Base-by-base conservation (phyloP, 2,797 vertebrate genomes). In the Chaunax sp. region DNA sequence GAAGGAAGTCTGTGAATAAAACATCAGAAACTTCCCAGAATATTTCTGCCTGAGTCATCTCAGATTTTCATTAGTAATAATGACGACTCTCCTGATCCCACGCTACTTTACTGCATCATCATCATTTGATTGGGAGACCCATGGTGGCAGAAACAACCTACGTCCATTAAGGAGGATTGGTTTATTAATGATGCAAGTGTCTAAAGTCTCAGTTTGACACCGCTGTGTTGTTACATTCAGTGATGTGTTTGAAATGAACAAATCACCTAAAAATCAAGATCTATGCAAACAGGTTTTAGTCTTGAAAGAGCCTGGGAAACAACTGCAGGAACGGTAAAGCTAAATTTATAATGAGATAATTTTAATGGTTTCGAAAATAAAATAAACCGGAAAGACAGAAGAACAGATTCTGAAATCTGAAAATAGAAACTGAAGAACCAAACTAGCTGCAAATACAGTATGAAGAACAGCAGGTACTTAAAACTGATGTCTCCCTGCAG, bases 401-500 rank as follows among this genome's bases (percentile, higher is more conserved):
- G 13, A 25, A 33, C 16, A 23, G 44, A 15, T 2, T 23, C 15
- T 35, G 23, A 58, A 47, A 16, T 15, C 14, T 49, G 26, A 22
- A 35, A 15, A 25, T 20, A 49, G 18, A 72, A 60, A 13, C 15
- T 20, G 15, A 62, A 45, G 19, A 8, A 8, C 15, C 6, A 3
- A 12, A 30, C 49, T 58, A 55, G 33, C 15, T 16, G 14, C 52
- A 22, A 0, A 25, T n/a, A 28, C 8, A 59, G 47, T 18, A 35
- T 38, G 35, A 52, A 56, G 38, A 38, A 26, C 53, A 50, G 43
- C 2, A 5, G 52, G n/a, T 22, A 19, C 44, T 61, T 20, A 22
- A 47, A 33, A 28, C 25, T 35, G 26, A 49, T 53, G 25, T 50
- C 38, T 54, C 44, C 38, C 50, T 35, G 15, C 40, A 56, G 66